Base-by-base conservation (phyloP, 2,888 invertebrate genomes). In the Sphecodes monilicornis region DNA sequence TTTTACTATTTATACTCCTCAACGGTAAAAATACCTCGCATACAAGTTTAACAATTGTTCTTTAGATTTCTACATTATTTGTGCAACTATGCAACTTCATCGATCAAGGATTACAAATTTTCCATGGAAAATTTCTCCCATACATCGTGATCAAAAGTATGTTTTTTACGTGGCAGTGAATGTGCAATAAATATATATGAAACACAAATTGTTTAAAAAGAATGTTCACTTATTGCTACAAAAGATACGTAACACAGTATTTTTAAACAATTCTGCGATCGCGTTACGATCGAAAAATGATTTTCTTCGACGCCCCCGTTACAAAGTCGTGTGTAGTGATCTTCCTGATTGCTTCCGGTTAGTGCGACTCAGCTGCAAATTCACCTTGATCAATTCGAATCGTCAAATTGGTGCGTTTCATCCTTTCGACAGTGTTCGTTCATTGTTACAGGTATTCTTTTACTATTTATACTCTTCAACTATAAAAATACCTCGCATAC, bases 321-420 rank as follows among this genome's bases (percentile, higher is more conserved):
- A 4, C 11, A 11, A 16, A 26, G 26, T 57, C 26, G 26, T 16
- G 57, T 0, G 1, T 16, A 13, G 26, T 1, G 4, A 26, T 26
- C 26, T 26, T 57, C 13, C 13, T n/a, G 13, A 1, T 8, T 3
- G 18, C 0, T 32, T 32, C 6, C 18, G 16, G 2, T 2, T 32
- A 6, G 13, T 26, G 26, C 57, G 26, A 26, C 26, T 8, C 26
- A 13, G 26, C 3, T 26, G 29, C 29, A 6, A 29, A 22, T 29
- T 66, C 32, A 66, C n/a, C 46, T 70, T 77, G 77, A 77, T 73
- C 36, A 77, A 66, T 46, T 39, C n/a, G n/a, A n/a, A n/a, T n/a
- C 43, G 36, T 74, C 64, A 39, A 54, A 72, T 26, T 72, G 39
- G 39, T 70, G 32, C 43, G 16, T 32, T 18, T 18, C 3, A 5